phyloP scores from a whole-genome alignment of 2,797 vertebrate species.

The Vespertilio murinus region DNA sequence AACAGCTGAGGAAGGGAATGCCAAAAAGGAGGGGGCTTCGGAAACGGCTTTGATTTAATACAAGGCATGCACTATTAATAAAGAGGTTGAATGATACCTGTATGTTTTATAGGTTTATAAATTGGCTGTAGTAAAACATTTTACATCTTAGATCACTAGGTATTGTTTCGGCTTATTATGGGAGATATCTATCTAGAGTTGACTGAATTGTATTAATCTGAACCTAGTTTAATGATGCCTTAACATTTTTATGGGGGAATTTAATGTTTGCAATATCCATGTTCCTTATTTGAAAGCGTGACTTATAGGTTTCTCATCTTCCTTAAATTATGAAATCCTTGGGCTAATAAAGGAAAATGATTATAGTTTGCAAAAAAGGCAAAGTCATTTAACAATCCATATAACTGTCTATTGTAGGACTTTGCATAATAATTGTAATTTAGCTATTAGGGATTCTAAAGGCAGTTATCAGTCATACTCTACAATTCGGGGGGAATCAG shows the following conservation, averaged over 20 bases:
- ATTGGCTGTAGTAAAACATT: constrained; percentile 86
- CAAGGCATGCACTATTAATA: constrained; percentile 83
- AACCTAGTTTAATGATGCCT: constrained; percentile 90
- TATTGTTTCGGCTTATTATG: constrained; percentile 88
- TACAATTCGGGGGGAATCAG: constrained; percentile 76
- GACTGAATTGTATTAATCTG: constrained; percentile 90
- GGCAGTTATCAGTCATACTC: constrained; percentile 86
- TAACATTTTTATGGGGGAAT: constrained; percentile 89
- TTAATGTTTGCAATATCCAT: constrained; percentile 90
- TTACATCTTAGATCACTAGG: constrained; percentile 84
- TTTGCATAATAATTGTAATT: constrained; percentile 90
- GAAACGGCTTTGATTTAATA: constrained; percentile 83
- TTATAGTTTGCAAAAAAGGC: constrained; percentile 87
- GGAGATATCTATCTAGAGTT: constrained; percentile 86
- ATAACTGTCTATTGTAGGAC: constrained; percentile 87
- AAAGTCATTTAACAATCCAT: constrained; percentile 89
- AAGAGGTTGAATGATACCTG: constrained; percentile 86
- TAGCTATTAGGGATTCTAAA: constrained; percentile 86
- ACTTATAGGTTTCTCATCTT: constrained; percentile 89
- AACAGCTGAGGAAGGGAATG: constrained; percentile 75
- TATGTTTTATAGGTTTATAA: constrained; percentile 88
- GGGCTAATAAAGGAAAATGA: constrained; percentile 89
- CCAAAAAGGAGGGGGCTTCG: constrained; percentile 65
- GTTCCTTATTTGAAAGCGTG: constrained; percentile 89
- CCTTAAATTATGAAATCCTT: constrained; percentile 90